Evolutionary conservation across 2,797 vertebrate species (phyloP).

Genomic region (Esox masquinongy): DNA sequence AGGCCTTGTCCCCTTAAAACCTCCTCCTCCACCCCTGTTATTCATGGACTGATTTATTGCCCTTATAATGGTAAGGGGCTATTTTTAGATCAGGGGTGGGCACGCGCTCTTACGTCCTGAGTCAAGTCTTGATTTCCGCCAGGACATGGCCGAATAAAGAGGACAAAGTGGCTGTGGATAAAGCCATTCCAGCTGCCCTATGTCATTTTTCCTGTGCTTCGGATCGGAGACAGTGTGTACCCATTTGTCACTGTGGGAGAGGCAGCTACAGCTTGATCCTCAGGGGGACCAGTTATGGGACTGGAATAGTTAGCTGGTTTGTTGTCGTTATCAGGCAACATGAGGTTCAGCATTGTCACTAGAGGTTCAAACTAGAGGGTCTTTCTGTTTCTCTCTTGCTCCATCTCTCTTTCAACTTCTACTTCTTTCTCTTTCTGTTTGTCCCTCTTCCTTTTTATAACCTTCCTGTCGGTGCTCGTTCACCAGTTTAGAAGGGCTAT

Average conservation of each 20-base stretch:
- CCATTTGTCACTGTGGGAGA: conserved; percentile 3
- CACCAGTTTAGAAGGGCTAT: background rate
- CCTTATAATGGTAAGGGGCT: conserved; percentile 40
- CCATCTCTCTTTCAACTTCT: background rate
- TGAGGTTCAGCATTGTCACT: background rate
- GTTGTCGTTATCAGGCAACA: conserved; percentile 2
- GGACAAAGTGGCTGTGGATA: conserved; percentile 29
- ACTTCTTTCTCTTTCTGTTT: background rate
- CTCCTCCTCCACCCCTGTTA: conserved; percentile 1
- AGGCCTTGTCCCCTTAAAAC: conserved; percentile 5
- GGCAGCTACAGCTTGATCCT: background rate
- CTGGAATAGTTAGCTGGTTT: conserved; percentile 3
- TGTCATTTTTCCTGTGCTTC: conserved; percentile 30
- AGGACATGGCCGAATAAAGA: conserved; percentile 25
- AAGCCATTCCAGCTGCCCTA: conserved; percentile 11
- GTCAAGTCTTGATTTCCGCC: conserved; percentile 39
- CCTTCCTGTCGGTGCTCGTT: background rate
- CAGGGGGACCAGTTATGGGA: conserved; percentile 4
- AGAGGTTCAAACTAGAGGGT: background rate
- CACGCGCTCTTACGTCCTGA: conserved; percentile 22
- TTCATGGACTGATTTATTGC: conserved; percentile 41
- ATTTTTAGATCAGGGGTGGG: conserved; percentile 52
- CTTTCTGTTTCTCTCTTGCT: background rate
- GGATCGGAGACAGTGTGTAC: conserved; percentile 22
- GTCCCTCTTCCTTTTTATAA: background rate